Percentiles rank a stretch among this genome's conserved stretches.
These are phyloP conservation scores for Cheracebus regulus DNA, from an alignment of 2,797 vertebrate species.

Conservation along the genomic window DNA sequence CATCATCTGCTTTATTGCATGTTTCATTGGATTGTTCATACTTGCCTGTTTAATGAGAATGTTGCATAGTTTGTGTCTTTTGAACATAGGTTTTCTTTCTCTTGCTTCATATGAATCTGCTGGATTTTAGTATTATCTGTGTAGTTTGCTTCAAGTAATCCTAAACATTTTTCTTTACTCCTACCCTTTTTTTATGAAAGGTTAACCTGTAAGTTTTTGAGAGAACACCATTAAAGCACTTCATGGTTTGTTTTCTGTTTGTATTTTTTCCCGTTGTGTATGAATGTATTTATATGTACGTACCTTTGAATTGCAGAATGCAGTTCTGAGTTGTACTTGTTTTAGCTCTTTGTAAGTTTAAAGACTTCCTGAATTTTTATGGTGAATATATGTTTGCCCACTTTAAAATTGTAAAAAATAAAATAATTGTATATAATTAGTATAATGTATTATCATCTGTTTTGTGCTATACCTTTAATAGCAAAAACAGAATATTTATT, in stretches of 20 bases:
- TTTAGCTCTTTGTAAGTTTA: constrained; percentile 66
- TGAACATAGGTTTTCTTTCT: constrained; percentile 97
- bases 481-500: constrained; percentile 20
- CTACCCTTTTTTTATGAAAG: constrained; percentile 90
- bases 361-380: constrained; percentile 65
- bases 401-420: constrained; percentile 32
- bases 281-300: constrained; percentile 77
- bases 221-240: constrained; percentile 92
- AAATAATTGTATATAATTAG: constrained; percentile 18
- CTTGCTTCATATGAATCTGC: constrained; percentile 96
- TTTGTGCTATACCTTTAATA: constrained; percentile 35
- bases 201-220: constrained; percentile 95
- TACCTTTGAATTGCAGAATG: constrained; percentile 75
- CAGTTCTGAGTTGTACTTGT: constrained; percentile 73
- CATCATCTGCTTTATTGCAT: constrained; percentile 99
- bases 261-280: constrained; percentile 73
- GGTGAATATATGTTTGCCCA: constrained; percentile 59
- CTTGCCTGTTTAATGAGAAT: constrained; percentile 99
- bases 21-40: constrained; percentile 99
- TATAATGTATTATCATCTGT: constrained; percentile 31
- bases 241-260: constrained; percentile 77
- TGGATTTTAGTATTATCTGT: constrained; percentile 97
- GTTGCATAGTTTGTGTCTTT: constrained; percentile 99
- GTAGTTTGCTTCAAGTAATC: constrained; percentile 98
- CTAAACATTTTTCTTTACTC: constrained; percentile 86